Conservation (phyloP, 2,888 invertebrate species). For the Thumatha senex region DNA sequence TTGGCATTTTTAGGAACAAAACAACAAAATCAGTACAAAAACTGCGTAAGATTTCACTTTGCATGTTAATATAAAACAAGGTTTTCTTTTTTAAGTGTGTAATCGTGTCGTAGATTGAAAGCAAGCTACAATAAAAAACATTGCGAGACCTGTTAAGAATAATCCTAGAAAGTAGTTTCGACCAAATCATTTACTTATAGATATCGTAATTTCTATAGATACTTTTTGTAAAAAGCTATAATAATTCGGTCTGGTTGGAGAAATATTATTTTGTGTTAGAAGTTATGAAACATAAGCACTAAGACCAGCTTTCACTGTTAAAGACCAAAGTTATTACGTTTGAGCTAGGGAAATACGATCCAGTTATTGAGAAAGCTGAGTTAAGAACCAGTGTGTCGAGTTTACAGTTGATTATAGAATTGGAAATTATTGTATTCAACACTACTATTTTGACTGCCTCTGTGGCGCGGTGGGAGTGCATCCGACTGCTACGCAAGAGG, state of each 20-base stretch:
- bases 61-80: conserved; percentile 13
- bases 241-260: conserved; percentile 44
- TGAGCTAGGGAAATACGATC: conserved; percentile 56
- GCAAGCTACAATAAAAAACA: background rate
- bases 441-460: too few species aligned
- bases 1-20: background rate
- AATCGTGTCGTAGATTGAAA: conserved; percentile 10
- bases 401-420: conserved; percentile 26
- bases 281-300: conserved; percentile 40
- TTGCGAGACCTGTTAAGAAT: conserved; percentile 7
- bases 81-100: conserved; percentile 22
- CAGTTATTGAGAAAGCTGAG: conserved; percentile 67
- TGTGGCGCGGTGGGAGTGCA: too few species aligned
- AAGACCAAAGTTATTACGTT: conserved; percentile 53
- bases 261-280: conserved; percentile 34
- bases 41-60: conserved; percentile 12
- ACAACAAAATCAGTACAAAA: background rate
- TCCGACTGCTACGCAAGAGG: too few species aligned
- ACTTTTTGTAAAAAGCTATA: conserved; percentile 11
- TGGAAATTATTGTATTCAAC: too few species aligned
- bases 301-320: conserved; percentile 65
- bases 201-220: conserved; percentile 3
- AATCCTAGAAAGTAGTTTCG: background rate
- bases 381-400: conserved; percentile 40
- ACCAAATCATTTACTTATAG: background rate